A percentile compares a stretch with the other conserved stretches of the same genome.
phyloP scores from a whole-genome alignment of 2,888 invertebrate genomes.

The Aleiodes testaceus region DNA sequence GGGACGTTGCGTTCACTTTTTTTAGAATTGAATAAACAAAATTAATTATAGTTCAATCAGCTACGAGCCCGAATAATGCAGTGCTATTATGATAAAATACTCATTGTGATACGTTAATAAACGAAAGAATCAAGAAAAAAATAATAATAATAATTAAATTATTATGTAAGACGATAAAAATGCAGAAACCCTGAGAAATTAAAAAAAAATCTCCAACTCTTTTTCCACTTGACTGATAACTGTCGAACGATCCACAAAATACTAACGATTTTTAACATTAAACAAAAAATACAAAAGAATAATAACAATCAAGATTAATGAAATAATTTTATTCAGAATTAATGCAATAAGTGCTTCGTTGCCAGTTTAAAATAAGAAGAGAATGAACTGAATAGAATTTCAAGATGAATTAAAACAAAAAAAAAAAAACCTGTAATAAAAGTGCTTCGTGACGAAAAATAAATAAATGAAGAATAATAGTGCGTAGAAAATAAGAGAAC shows the following conservation, averaged over 20 bases:
- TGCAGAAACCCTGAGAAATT: neutral
- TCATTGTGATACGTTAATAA: conserved; percentile 48
- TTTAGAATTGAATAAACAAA: neutral
- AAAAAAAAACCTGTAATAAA: conserved; percentile 61
- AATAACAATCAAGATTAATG: conserved; percentile 16
- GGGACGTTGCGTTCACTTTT: conserved; percentile 21
- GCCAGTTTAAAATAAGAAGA: conserved; percentile 48
- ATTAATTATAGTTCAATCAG: conserved; percentile 26
- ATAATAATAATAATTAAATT: neutral
- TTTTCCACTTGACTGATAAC: too few species aligned
- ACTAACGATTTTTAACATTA: conserved; percentile 32
- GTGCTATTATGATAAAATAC: conserved; percentile 42
- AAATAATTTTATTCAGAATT: conserved; percentile 49
- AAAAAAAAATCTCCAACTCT: neutral
- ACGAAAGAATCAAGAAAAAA: conserved; percentile 20
- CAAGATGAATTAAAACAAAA: conserved; percentile 40
- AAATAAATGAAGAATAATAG: conserved; percentile 7
- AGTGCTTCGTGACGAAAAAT: conserved; percentile 40
- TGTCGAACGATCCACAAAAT: neutral
- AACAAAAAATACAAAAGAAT: conserved; percentile 35
- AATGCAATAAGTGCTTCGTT: conserved; percentile 66
- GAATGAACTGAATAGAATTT: conserved; percentile 57
- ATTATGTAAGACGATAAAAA: neutral
- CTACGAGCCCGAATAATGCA: conserved; percentile 31
- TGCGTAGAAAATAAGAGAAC: conserved; percentile 12